Conservation (phyloP, 2,888 invertebrate genomes). For the Agriopis aurantiaria region DNA sequence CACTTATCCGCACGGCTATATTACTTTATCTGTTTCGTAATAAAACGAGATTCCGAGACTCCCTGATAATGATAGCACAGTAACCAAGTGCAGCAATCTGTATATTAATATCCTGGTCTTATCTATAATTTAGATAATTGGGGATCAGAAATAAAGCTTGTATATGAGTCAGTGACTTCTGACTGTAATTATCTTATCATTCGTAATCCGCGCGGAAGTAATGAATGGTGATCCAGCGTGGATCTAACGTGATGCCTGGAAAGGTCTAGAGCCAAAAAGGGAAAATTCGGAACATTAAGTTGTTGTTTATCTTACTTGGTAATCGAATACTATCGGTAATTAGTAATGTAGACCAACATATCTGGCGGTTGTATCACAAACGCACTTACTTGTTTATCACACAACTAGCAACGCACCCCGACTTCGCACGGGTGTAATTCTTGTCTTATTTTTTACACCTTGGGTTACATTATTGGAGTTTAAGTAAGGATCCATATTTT, state of each 20-base stretch:
- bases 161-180: background rate
- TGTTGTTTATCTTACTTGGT: background rate
- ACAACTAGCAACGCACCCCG: too few species aligned
- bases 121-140: conserved; percentile 16
- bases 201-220: conserved; percentile 11
- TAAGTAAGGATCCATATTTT: too few species aligned
- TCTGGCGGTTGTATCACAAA: background rate
- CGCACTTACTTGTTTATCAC: background rate
- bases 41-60: conserved; percentile 18
- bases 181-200: conserved; percentile 18
- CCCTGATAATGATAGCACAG: conserved; percentile 13
- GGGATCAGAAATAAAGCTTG: conserved; percentile 5
- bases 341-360: background rate
- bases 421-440: too few species aligned
- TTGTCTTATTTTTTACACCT: too few species aligned
- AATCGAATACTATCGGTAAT: background rate
- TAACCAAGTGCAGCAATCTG: conserved; percentile 6
- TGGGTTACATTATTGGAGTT: too few species aligned
- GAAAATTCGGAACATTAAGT: background rate
- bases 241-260: background rate
- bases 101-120: conserved; percentile 5
- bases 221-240: background rate
- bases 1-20: background rate
- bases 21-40: conserved; percentile 17
- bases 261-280: background rate